A percentile compares a stretch with the other conserved stretches of the same genome.
These are phyloP conservation scores for Liasis olivaceus DNA, from an alignment of 2,797 vertebrate genomes.

Conservation along the genomic window DNA sequence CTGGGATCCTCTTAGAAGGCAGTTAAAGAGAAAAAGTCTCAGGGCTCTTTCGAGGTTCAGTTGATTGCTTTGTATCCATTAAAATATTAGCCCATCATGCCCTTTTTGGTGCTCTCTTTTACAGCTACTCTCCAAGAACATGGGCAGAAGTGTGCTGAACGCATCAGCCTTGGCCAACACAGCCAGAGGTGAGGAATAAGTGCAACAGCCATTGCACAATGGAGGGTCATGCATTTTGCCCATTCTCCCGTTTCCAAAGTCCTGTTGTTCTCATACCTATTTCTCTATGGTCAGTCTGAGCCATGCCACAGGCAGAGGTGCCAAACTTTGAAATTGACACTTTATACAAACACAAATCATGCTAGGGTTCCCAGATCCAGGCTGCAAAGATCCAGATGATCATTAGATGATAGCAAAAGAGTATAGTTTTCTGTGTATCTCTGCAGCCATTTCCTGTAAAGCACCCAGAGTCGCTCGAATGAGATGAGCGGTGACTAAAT, in stretches of 20 bases:
- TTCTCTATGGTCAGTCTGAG: neutral
- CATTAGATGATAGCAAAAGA: neutral
- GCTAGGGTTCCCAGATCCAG: neutral
- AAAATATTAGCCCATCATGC: neutral
- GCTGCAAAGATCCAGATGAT: neutral
- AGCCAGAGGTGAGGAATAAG: neutral
- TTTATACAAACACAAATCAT: neutral
- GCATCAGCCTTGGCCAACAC: neutral
- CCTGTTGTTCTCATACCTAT: neutral
- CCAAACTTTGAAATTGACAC: neutral
- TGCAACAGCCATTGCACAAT: neutral
- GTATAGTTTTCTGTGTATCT: neutral
- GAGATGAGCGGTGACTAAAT: too few relatives aligned
- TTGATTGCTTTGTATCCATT: neutral
- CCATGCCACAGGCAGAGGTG: too few relatives aligned
- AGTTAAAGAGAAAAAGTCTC: neutral
- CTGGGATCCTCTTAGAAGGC: neutral
- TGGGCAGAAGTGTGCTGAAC: neutral
- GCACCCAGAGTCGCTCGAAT: too few relatives aligned
- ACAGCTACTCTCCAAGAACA: neutral
- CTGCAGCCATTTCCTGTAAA: neutral
- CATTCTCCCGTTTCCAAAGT: neutral
- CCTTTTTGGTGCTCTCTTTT: neutral
- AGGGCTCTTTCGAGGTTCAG: neutral
- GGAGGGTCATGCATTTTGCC: neutral